A percentile compares a stretch with the other conserved stretches of the same genome.
Conservation (phyloP, 2,888 invertebrate genomes). For the Acronicta aceris region DNA sequence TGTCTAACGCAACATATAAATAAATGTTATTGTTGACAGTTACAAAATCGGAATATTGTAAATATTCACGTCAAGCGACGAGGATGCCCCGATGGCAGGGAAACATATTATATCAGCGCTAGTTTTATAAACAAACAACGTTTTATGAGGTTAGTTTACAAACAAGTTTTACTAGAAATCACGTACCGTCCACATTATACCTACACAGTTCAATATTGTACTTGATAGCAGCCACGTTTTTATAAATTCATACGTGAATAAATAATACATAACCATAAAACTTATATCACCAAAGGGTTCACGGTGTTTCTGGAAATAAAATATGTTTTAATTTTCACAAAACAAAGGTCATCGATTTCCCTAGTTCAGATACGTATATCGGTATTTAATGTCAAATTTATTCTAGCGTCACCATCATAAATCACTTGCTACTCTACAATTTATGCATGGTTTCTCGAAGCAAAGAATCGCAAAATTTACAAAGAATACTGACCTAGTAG, state of each 20-base stretch:
- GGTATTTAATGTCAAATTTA: too few relatives aligned
- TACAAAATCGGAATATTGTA: constrained; percentile 28
- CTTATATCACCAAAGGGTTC: too few relatives aligned
- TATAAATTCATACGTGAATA: constrained; percentile 8
- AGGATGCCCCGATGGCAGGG: not conserved
- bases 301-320: too few relatives aligned
- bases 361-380: too few relatives aligned
- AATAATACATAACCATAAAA: not conserved
- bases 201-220: constrained; percentile 5
- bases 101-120: constrained; percentile 8
- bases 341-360: too few relatives aligned
- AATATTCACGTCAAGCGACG: constrained; percentile 4
- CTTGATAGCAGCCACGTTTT: constrained; percentile 2
- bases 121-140: constrained; percentile 11
- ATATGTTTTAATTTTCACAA: too few relatives aligned
- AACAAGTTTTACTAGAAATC: constrained; percentile 32
- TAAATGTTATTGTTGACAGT: constrained; percentile 1
- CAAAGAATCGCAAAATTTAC: not conserved
- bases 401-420: too few relatives aligned
- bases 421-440: too few relatives aligned
- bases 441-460: too few relatives aligned
- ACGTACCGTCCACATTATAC: constrained; percentile 11
- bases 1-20: too few relatives aligned
- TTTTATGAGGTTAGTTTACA: constrained; percentile 22
- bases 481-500: not conserved